A percentile compares a stretch with the other conserved stretches of the same genome.
phyloP scores from a whole-genome alignment of 2,113 vertebrate genomes.

The Cyanoliseus patagonus region DNA sequence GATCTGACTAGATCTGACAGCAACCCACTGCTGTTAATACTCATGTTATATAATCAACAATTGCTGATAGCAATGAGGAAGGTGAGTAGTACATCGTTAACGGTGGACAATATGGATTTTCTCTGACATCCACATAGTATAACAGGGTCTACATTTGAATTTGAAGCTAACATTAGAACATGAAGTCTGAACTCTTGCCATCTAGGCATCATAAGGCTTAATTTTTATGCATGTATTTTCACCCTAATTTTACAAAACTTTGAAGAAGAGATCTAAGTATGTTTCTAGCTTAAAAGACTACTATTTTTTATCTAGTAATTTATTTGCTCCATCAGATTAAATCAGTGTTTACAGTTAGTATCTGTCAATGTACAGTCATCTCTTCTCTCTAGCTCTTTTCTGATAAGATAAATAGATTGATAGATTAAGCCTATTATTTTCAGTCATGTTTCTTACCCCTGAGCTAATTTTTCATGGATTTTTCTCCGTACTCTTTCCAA shows the following conservation, averaged over 20 bases:
- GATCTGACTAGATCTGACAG: background rate
- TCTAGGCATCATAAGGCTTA: background rate
- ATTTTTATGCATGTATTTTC: background rate
- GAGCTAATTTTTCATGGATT: background rate
- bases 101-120: background rate
- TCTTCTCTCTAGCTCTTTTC: background rate
- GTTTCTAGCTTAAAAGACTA: background rate
- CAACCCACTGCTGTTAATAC: background rate
- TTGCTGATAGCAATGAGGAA: rapidly evolving
- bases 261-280: background rate
- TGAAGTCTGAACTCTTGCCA: background rate
- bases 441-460: background rate
- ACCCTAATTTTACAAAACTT: background rate
- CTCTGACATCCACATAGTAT: background rate
- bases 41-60: background rate
- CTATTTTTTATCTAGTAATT: background rate
- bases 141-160: background rate
- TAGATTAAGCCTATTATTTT: background rate
- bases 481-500: background rate
- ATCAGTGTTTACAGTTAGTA: background rate
- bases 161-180: background rate
- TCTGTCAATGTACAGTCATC: background rate
- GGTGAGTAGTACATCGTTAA: background rate
- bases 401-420: background rate
- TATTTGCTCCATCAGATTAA: background rate